These are phyloP conservation scores for Volucella zonaria DNA, from an alignment of 2,888 invertebrate species.

Conservation along the genomic window DNA sequence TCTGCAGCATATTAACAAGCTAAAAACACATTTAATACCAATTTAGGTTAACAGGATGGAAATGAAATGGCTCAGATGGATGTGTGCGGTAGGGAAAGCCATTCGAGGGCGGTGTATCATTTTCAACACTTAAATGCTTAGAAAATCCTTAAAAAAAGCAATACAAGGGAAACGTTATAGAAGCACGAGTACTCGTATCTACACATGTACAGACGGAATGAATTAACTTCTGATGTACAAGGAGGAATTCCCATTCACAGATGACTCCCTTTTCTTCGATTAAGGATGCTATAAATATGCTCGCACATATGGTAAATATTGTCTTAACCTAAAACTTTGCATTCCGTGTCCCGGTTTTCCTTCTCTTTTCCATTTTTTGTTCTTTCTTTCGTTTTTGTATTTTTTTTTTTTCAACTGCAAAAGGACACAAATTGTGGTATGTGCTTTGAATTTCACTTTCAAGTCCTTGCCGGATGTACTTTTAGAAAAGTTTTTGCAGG, in stretches of 20 bases:
- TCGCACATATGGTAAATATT: conserved; percentile 77
- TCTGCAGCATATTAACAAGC: conserved; percentile 54
- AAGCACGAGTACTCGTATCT: conserved; percentile 38
- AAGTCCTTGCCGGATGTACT: conserved; percentile 36
- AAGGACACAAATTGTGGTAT: conserved; percentile 53
- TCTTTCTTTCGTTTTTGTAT: too few relatives aligned
- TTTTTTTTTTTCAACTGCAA: conserved; percentile 35
- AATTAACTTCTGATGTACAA: conserved; percentile 53
- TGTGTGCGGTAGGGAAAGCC: not conserved
- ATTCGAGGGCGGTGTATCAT: conserved; percentile 48
- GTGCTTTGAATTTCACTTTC: conserved; percentile 72
- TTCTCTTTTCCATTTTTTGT: conserved; percentile 35
- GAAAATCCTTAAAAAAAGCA: conserved; percentile 40
- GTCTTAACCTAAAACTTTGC: conserved; percentile 76
- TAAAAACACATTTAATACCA: conserved; percentile 67
- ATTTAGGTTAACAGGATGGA: conserved; percentile 71
- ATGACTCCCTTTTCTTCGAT: conserved; percentile 68
- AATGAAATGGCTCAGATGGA: conserved; percentile 62
- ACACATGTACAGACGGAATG: conserved; percentile 41
- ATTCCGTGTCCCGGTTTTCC: conserved; percentile 56
- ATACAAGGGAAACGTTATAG: conserved; percentile 48
- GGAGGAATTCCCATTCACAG: conserved; percentile 39
- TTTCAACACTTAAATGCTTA: conserved; percentile 57
- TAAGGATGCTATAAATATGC: conserved; percentile 71
- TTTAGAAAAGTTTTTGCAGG: conserved; percentile 6